These are phyloP conservation scores for Cyrtorhinus lividipennis DNA, from an alignment of 1,140 invertebrate species.

Conservation along the genomic window DNA sequence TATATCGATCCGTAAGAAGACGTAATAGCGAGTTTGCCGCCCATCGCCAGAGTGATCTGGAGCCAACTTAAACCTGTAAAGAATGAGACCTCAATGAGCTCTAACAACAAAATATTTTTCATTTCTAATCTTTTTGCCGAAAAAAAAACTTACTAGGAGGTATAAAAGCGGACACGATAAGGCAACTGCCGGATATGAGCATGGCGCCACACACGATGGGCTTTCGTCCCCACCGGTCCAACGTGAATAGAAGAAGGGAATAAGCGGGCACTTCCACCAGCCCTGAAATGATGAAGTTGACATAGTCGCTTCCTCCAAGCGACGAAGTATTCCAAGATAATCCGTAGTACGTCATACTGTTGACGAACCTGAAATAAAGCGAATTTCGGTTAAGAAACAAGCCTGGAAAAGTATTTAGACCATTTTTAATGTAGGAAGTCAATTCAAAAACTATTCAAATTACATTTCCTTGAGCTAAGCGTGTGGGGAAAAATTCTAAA, in stretches of 20 bases:
- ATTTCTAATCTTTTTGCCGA: neutral
- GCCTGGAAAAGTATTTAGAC: no score
- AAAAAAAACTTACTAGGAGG: conserved; percentile 34
- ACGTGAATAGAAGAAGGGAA: conserved; percentile 47
- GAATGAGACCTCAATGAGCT: neutral
- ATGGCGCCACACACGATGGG: conserved; percentile 51
- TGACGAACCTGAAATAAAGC: conserved; percentile 46
- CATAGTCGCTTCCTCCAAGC: conserved; percentile 52
- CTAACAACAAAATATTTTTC: neutral
- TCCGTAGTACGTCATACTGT: conserved; percentile 66
- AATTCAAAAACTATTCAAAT: no score
- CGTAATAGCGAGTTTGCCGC: conserved; percentile 68
- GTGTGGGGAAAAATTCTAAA: no score
- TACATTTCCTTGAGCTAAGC: no score
- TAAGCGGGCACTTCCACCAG: conserved; percentile 65
- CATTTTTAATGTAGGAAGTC: no score
- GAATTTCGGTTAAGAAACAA: neutral
- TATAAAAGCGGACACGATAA: conserved; percentile 42
- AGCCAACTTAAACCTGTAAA: conserved; percentile 41
- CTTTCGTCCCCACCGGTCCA: conserved; percentile 57
- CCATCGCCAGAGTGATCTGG: conserved; percentile 53
- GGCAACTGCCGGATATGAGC: conserved; percentile 45
- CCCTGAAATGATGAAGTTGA: conserved; percentile 62
- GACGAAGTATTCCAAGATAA: conserved; percentile 62
- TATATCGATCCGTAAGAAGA: conserved; percentile 66